Evolutionary conservation across 2,888 invertebrate genomes (phyloP).

Genomic region (Folsomia candida): DNA sequence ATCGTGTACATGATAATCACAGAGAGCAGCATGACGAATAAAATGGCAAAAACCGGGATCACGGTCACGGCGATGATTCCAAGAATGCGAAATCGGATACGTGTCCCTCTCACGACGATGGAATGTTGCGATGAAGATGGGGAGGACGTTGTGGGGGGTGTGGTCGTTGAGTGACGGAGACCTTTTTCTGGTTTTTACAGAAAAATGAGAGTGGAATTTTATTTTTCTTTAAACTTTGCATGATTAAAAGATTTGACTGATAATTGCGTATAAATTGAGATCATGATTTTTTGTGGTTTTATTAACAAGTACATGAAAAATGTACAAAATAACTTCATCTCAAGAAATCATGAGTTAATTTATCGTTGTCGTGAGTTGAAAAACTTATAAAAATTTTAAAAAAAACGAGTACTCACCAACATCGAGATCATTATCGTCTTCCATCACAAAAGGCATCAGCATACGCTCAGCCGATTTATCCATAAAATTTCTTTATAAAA

Average conservation of each 20-base stretch:
- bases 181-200: neutral
- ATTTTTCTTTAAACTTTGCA: no score
- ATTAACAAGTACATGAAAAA: no score
- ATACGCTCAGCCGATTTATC: neutral
- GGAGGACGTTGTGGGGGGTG: neutral
- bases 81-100: neutral
- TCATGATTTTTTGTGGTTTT: neutral
- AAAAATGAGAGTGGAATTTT: neutral
- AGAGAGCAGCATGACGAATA: slow-evolving; percentile 4
- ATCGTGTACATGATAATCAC: neutral
- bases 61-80: slow-evolving; percentile 13
- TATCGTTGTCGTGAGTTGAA: no score
- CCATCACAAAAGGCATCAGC: neutral
- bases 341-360: no score
- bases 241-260: no score
- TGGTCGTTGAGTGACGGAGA: neutral
- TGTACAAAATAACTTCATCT: no score
- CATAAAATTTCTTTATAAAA: no score
- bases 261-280: neutral
- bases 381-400: no score
- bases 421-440: neutral
- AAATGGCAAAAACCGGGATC: slow-evolving; percentile 10
- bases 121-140: neutral
- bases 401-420: neutral
- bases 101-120: neutral